A percentile compares a stretch with the other conserved stretches of the same genome.
phyloP scores from a whole-genome alignment of 2,888 invertebrate genomes.

The Sinohyriopsis cumingii region DNA sequence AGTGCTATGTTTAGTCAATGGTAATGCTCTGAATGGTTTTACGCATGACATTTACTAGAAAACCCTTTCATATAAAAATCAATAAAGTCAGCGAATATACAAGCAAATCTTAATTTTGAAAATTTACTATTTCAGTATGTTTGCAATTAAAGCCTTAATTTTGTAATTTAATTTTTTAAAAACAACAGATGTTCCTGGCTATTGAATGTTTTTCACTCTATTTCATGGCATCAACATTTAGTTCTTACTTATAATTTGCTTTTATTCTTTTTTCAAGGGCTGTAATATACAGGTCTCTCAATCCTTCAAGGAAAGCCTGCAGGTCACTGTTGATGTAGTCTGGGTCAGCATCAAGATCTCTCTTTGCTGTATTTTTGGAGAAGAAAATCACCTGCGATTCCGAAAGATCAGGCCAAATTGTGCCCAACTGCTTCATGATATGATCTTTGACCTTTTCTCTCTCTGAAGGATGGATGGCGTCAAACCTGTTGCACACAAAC shows the following conservation, averaged over 20 bases:
- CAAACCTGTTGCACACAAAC: conserved; percentile 65
- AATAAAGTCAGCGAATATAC: no score
- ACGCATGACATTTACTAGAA: no score
- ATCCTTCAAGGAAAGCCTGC: conserved; percentile 22
- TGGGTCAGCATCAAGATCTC: conserved; percentile 25
- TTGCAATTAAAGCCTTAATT: no score
- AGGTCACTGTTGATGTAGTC: conserved; percentile 36
- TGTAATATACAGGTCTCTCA: conserved; percentile 18
- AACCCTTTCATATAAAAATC: no score
- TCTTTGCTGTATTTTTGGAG: conserved; percentile 28
- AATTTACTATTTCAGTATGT: no score
- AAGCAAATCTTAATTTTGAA: no score
- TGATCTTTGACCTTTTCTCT: conserved; percentile 43
- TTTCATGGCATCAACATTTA: neutral
- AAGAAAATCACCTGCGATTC: conserved; percentile 27
- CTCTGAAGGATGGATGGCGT: conserved; percentile 46
- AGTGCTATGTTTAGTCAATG: no score
- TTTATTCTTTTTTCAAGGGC: conserved; percentile 30
- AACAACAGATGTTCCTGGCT: neutral
- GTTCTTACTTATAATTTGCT: conserved; percentile 26
- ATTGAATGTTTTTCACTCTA: neutral
- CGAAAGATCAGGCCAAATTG: conserved; percentile 56
- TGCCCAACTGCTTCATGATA: conserved; percentile 37
- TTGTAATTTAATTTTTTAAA: neutral
- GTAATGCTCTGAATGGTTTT: no score